Percentiles rank a stretch among this genome's conserved stretches.
These are phyloP conservation scores for Engraulis encrasicolus DNA, from an alignment of 2,113 vertebrate genomes.

Conservation along the genomic window DNA sequence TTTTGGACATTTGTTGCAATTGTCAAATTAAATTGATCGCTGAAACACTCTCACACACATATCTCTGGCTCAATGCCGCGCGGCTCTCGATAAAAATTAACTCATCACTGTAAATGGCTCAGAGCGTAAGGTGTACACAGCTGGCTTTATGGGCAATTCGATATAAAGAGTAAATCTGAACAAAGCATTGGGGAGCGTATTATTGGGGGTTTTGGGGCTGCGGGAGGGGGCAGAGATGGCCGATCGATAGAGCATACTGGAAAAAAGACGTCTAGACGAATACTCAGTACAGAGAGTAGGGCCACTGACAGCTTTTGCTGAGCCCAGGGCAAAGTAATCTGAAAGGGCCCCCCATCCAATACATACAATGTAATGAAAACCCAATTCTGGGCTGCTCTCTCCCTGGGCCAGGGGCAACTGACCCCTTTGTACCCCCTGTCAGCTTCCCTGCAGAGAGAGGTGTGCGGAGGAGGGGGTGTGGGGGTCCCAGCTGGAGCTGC, in stretches of 20 bases:
- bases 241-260: slow-evolving; percentile 8
- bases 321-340: too few species aligned
- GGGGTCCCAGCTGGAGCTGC: neutral
- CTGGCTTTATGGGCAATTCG: neutral
- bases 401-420: too few species aligned
- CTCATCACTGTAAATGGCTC: slow-evolving; percentile 2
- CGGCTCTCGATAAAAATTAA: neutral
- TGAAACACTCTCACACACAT: neutral
- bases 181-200: neutral
- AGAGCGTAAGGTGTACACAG: slow-evolving; percentile 1
- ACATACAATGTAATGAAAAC: too few species aligned
- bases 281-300: neutral
- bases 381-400: too few species aligned
- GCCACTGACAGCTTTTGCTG: too few species aligned
- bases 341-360: too few species aligned
- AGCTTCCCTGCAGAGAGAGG: too few species aligned
- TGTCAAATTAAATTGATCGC: neutral
- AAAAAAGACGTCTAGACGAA: slow-evolving; percentile 8
- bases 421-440: too few species aligned
- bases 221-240: neutral
- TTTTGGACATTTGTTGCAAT: slow-evolving; percentile 1
- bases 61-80: neutral
- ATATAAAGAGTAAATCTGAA: slow-evolving; percentile 15
- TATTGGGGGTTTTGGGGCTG: too few species aligned
- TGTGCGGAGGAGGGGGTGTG: neutral